Evolutionary conservation across 2,888 invertebrate species (phyloP), one percentile per base, ranked within the genome.

Genomic region (Diadegma fenestrale): DNA sequence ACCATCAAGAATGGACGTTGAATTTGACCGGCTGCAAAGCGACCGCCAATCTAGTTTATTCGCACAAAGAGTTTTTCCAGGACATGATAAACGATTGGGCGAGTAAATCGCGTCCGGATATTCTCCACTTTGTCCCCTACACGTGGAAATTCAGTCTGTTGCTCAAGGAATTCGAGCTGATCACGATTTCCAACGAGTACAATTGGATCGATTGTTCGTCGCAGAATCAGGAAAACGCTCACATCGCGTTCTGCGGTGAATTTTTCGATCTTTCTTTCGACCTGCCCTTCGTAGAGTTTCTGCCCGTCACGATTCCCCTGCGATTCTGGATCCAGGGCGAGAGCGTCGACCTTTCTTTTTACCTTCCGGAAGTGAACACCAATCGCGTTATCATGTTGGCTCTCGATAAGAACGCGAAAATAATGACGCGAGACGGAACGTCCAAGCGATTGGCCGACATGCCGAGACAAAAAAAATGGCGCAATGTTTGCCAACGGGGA

Each of bases 201-300:
- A 99, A 99, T 94, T 99, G 99, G 99, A 97, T 99, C 88, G 99
- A 99, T 94, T 99, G 99, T 91, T 98, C 98, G 78, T 98, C 98
- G 37, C 98, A 98, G 72, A 97, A 98, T 90, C 98, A 98, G 93
- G 99, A 99, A 94, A 99, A 99, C 94, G 97, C 98, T 94, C 98
- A 98, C 92, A 95, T 99, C 78, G 99, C 98, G 0, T 97, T 99
- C 90, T 98, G 98, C 92, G 99, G 99, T 0, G 99, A 99, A 92
- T 95, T 98, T 17, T 96, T 99, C 89, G 99, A 99, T 91, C 95
- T 99, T 89, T 98, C 98, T 4, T 98, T 99, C 92, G 98, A 98
- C 92, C 95, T 99, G 91, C 99, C 99, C 0, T 99, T 99, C 92
- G 96, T 96, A 80, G 99, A 99, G 93, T 99, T 98, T 94, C 95